These are phyloP conservation scores for Sycophila sp. DNA, from an alignment of 1,140 invertebrate genomes.

Conservation along the genomic window DNA sequence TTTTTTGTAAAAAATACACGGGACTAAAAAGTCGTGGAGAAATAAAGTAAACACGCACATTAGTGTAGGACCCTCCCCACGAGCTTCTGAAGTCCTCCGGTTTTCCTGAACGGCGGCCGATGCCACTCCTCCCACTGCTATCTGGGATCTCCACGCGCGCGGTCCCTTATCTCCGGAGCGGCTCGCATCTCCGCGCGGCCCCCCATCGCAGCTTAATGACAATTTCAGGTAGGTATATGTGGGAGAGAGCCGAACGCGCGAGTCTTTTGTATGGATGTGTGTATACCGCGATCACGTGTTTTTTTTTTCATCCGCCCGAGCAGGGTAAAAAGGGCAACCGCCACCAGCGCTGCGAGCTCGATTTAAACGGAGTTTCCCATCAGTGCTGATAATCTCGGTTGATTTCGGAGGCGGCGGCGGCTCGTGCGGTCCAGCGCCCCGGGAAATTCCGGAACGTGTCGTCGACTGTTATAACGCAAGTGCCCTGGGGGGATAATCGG, in stretches of 20 bases:
- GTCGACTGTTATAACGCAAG: not conserved
- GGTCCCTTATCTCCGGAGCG: slow-evolving; percentile 20
- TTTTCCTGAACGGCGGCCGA: not conserved
- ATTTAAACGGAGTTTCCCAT: slow-evolving; percentile 48
- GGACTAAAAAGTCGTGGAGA: too few relatives aligned
- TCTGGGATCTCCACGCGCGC: slow-evolving; percentile 30
- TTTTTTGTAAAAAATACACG: too few relatives aligned
- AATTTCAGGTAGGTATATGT: slow-evolving; percentile 55
- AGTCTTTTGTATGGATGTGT: slow-evolving; percentile 12
- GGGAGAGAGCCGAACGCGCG: too few relatives aligned
- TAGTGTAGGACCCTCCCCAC: too few relatives aligned
- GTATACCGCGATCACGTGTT: not conserved
- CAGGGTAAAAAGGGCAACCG: not conserved
- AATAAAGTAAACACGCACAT: too few relatives aligned
- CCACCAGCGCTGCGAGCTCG: slow-evolving; percentile 35
- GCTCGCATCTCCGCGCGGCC: slow-evolving; percentile 15
- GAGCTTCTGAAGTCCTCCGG: too few relatives aligned
- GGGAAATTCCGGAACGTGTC: slow-evolving; percentile 18
- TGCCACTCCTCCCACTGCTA: not conserved
- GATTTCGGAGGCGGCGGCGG: not conserved
- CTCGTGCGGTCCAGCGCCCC: not conserved
- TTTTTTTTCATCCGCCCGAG: too few relatives aligned
- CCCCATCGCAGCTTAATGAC: slow-evolving; percentile 51
- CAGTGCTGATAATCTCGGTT: slow-evolving; percentile 1
- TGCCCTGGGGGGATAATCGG: not conserved